Evolutionary conservation across 2,797 vertebrate genomes (phyloP), one percentile per base, ranked within the genome.

Genomic region (Acipenser ruthenus): DNA sequence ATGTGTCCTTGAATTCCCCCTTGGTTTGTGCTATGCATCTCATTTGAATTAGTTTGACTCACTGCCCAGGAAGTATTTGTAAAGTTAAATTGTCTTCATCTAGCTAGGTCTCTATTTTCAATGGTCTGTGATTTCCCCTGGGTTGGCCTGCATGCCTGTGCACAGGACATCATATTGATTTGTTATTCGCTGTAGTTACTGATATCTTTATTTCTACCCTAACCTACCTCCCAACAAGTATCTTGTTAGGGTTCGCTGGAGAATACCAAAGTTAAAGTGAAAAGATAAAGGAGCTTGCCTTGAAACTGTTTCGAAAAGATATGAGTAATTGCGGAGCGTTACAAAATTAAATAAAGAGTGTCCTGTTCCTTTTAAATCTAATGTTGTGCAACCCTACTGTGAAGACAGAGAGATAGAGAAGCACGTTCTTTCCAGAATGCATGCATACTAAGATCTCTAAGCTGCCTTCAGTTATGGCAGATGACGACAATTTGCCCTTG

Each of bases 1-100:
- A 74, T 63, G 61, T 50, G 71, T 75, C 79, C 75, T 85, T 86
- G 80, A 80, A 74, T 69, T 66, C 60, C 75, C 55, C 61, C 65
- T 68, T 71, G 58, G 68, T 73, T 75, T 79, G n/a, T 50, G 68
- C 67, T 67, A 8, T 73, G 61, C 6, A 66, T 52, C 64, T 70
- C 55, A 70, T 76, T 68, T 81, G 67, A 83, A 80, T 69, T 62
- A 67, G 11, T 71, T 79, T 75, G 63, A 83, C 73, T 72, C 66
- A 68, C 69, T 78, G 77, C 74, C 73, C 69, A 74, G 68, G 78
- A 79, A 75, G 6, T 72, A 52, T 68, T 73, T 73, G 49, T 69
- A 74, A 82, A 68, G 72, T 76, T 74, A 66, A 66, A 66, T 66
- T 60, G 15, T 50, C 58, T 67, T 48, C 6, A n/a, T 56, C 56